These are phyloP conservation scores for Pachypsylla venusta DNA, from an alignment of 1,140 invertebrate species.

Conservation along the genomic window DNA sequence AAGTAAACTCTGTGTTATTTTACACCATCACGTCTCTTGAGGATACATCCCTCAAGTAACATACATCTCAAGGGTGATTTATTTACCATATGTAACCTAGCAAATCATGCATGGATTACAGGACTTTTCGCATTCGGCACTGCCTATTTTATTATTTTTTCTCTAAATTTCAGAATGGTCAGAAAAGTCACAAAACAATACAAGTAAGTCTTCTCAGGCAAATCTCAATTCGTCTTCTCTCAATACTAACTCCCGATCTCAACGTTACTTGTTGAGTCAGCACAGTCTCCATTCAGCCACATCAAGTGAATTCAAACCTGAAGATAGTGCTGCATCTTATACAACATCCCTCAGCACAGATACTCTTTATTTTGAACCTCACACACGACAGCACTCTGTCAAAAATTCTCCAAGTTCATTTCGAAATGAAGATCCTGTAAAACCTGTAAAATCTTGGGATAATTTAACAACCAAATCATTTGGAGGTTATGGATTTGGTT, in stretches of 20 bases:
- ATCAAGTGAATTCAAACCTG: constrained; percentile 46
- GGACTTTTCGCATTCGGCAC: too few species aligned
- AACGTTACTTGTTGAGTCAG: constrained; percentile 38
- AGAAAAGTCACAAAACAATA: neutral
- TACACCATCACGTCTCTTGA: too few species aligned
- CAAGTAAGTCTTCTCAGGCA: neutral
- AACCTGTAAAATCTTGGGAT: constrained; percentile 69
- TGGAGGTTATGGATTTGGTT: constrained; percentile 67
- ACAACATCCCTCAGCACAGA: constrained; percentile 69
- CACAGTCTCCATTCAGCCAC: constrained; percentile 66
- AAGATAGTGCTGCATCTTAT: constrained; percentile 55
- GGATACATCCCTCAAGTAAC: too few species aligned
- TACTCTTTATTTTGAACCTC: constrained; percentile 53
- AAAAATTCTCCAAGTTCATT: constrained; percentile 22
- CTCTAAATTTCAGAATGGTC: too few species aligned
- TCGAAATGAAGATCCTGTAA: constrained; percentile 38
- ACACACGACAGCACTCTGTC: constrained; percentile 23
- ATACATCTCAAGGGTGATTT: too few species aligned
- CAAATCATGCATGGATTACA: too few species aligned
- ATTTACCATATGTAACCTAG: too few species aligned
- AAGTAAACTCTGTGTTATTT: too few species aligned
- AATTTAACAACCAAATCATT: constrained; percentile 68
- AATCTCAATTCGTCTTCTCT: neutral
- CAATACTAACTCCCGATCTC: neutral
- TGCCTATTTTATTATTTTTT: too few species aligned